Base-by-base conservation (phyloP, 1,140 invertebrate species). In the Scaptodrosophila lebanonensis region DNA sequence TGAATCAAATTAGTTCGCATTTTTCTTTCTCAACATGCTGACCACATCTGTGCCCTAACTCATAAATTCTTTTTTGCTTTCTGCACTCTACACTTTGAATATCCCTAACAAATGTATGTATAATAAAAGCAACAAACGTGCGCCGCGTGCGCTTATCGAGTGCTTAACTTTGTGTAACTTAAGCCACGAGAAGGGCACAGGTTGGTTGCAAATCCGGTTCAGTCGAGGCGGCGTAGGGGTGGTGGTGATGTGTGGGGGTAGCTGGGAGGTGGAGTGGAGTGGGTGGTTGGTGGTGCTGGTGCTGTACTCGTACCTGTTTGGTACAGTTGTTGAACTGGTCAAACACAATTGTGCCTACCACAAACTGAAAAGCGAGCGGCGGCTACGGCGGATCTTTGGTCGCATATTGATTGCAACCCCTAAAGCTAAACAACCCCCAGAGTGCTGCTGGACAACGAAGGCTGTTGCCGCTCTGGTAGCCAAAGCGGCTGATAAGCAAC, bases 401-500 rank as follows among this genome's bases (percentile, higher is more conserved):
- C 58, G 58, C 43, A 32, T 72, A 77, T 77, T 73, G 73, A 79
- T 79, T 79, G 75, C 73, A 76, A 54, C 48, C 53, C 52, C 27
- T 50, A 65, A 79, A 64, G 59, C 59, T 61, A 79, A 77, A 68
- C 69, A 68, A 77, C 69, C 73, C 73, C 65, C 56, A 48, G 60
- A 69, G 33, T 39, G 45, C n/a, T 43, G 29, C 38, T 20, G 32
- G 22, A 62, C 30, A 20, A 22, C 13, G 30, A 51, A 56, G 13
- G 36, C 35, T 64, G 27, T 49, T 47, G 15, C 33, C 49, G 54
- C 22, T 3, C 22, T 25, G n/a, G n/a, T n/a, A n/a, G n/a, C n/a
- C n/a, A n/a, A n/a, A n/a, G n/a, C n/a, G n/a, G 22, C 59, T 77
- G 73, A 77, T 77, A 77, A 79, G 73, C 52, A 67, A 70, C 56